Conservation (phyloP, 1,140 invertebrate species). For the Neuroterus valhalla region DNA sequence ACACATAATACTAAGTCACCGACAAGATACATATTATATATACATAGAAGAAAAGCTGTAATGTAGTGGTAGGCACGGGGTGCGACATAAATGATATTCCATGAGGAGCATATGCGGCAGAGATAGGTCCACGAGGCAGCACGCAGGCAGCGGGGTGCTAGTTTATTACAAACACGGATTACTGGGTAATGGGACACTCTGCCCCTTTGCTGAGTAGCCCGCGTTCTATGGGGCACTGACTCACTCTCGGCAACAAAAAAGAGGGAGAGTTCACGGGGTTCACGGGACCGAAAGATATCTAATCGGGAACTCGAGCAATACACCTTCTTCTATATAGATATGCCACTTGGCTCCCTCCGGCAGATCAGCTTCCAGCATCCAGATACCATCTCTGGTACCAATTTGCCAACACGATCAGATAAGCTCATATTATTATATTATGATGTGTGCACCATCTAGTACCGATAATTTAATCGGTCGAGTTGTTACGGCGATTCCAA, state of each 20-base stretch:
- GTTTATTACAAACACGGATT: constrained; percentile 76
- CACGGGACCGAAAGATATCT: neutral
- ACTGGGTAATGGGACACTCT: constrained; percentile 72
- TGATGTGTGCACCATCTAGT: constrained; percentile 26
- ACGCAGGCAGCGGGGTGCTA: constrained; percentile 66
- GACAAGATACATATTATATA: constrained; percentile 54
- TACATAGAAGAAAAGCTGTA: constrained; percentile 13
- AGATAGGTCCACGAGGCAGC: constrained; percentile 58
- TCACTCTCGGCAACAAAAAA: neutral
- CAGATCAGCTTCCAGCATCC: constrained; percentile 9
- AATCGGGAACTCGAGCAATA: neutral
- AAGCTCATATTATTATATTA: constrained; percentile 46
- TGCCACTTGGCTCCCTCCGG: neutral
- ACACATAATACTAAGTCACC: neutral
- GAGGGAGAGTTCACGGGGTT: constrained; percentile 21
- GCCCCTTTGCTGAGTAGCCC: constrained; percentile 55
- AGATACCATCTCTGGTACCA: constrained; percentile 50
- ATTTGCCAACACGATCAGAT: constrained; percentile 60
- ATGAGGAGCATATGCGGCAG: constrained; percentile 72
- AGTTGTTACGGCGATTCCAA: neutral
- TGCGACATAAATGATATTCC: constrained; percentile 74
- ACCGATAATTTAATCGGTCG: constrained; percentile 41
- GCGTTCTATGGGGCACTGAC: constrained; percentile 1
- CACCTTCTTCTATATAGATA: constrained; percentile 31
- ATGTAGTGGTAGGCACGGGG: constrained; percentile 47